Evolutionary conservation across 2,113 vertebrate genomes (phyloP).

Genomic region (Mesembrinibis cayennensis): DNA sequence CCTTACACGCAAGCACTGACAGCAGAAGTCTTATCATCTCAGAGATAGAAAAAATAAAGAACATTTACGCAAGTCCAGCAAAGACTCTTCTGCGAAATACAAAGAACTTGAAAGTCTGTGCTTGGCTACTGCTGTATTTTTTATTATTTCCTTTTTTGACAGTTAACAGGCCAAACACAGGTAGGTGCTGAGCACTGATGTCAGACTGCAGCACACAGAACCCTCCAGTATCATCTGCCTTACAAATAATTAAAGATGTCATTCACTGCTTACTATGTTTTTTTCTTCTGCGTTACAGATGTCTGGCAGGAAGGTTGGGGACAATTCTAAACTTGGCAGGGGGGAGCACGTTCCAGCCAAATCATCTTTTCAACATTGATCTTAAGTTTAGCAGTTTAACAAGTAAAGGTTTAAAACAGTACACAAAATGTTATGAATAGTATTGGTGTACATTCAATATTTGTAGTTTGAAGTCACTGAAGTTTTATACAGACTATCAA

Average conservation of each 20-base stretch:
- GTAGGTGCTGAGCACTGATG: background rate
- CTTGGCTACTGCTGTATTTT: background rate
- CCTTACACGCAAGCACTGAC: background rate
- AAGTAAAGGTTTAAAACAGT: background rate
- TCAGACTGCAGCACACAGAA: background rate
- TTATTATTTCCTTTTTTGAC: background rate
- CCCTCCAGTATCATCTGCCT: background rate
- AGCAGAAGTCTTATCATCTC: background rate
- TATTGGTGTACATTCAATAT: background rate
- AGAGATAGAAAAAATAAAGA: background rate
- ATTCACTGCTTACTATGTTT: background rate
- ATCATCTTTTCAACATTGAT: background rate
- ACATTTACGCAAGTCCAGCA: background rate
- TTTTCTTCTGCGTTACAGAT: background rate
- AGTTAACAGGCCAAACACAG: background rate
- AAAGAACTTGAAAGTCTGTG: background rate
- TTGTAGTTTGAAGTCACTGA: background rate
- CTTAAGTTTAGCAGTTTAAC: background rate
- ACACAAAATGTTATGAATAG: background rate
- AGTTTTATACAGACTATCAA: background rate
- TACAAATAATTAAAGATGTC: background rate
- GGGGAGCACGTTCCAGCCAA: background rate
- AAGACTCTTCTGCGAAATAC: background rate
- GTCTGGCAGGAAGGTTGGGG: background rate
- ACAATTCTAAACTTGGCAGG: background rate